Base-by-base conservation (phyloP, 2,888 invertebrate genomes). In the Pollenia labialis region DNA sequence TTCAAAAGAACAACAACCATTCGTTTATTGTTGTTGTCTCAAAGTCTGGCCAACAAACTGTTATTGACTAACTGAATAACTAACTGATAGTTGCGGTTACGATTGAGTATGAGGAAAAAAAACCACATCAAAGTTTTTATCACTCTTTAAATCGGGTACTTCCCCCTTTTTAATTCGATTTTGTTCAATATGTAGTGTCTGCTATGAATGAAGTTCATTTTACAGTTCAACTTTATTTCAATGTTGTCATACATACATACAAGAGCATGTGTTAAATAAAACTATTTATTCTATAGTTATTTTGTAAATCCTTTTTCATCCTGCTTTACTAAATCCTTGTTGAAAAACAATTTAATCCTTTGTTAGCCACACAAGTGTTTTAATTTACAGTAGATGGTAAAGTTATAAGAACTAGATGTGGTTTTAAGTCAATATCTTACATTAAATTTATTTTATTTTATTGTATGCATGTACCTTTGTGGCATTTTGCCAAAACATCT, bases 111-210 rank as follows among this genome's bases (percentile, higher is more conserved):
- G 40, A 10, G 14, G 7, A 56, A 32, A 7, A 60, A 52, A 62
- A 62, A 80, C 16, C 71, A 80, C 80, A 80, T 54, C 62, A 81
- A 81, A 64, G 18, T 64, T 56, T 32, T 64, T 81, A 66, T 72
- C 40, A 48, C 46, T 74, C 1, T 54, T 54, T 46, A 8, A 46
- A 77, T 77, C n/a, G 56, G 32, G 32, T 32, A 32, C 23, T 40
- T 14, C 42, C 16, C 42, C n/a, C 23, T 46, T 16, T 69, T 44
- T 54, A 64, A 66, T 54, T 54, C 54, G n/a, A 23, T 54, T 64
- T 52, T n/a, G 14, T 56, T 23, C 18, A 71, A 71, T 32, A 32
- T 32, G 32, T 71, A 71, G 71, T 56, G 56, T 56, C 18, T 46
- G 12, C 4, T 32, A 32, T 32, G 32, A 4, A 32, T 32, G 6